phyloP scores from a whole-genome alignment of 2,113 vertebrate species.

The Spermophilus dauricus region DNA sequence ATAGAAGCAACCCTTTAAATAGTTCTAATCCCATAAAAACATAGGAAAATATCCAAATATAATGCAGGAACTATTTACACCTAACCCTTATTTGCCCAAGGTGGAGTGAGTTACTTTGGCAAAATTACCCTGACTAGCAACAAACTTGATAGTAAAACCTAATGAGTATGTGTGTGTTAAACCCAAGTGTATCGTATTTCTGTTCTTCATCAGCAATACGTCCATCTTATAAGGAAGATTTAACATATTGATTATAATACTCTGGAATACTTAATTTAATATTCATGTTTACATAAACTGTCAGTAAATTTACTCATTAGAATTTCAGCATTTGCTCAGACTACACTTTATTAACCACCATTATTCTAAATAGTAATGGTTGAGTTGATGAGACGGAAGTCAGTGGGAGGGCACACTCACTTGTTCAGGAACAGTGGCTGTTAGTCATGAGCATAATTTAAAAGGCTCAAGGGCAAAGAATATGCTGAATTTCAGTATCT shows the following conservation, averaged over 20 bases:
- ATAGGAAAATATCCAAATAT: background rate
- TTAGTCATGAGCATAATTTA: background rate
- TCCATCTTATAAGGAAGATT: background rate
- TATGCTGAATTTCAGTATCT: constrained; percentile 29
- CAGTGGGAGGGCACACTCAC: background rate
- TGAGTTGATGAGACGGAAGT: background rate
- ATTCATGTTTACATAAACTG: background rate
- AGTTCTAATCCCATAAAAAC: background rate
- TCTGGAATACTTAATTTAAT: background rate
- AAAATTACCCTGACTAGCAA: background rate
- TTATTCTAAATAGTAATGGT: background rate
- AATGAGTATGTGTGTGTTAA: background rate
- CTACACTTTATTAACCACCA: background rate
- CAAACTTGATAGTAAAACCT: background rate
- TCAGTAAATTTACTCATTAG: background rate
- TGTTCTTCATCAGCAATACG: background rate
- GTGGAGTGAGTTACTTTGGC: background rate
- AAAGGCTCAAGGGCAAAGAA: constrained; percentile 3
- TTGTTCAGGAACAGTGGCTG: background rate
- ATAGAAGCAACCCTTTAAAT: background rate
- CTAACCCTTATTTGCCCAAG: background rate
- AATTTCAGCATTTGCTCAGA: background rate
- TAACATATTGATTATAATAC: background rate
- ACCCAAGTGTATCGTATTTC: background rate
- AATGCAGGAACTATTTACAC: background rate